Evolutionary conservation across 1,140 invertebrate genomes (phyloP).

Genomic region (Drosophila truncata): DNA sequence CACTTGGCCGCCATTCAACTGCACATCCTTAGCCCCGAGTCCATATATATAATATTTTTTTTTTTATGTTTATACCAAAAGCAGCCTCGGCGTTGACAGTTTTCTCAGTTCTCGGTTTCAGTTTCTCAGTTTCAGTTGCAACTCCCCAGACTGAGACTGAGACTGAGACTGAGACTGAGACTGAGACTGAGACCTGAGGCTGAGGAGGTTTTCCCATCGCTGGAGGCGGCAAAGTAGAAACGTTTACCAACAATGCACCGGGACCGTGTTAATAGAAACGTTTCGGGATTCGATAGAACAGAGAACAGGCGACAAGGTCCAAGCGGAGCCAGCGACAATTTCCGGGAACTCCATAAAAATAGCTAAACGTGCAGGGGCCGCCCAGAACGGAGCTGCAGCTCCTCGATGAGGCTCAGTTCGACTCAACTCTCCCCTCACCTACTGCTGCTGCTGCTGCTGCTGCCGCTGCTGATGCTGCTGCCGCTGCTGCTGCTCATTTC

Average conservation of each 20-base stretch:
- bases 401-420: neutral
- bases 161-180: neutral
- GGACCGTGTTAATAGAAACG: conserved; percentile 76
- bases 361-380: conserved; percentile 78
- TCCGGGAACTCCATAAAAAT: conserved; percentile 80
- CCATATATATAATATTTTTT: conserved; percentile 9
- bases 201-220: conserved; percentile 36
- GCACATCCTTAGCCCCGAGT: conserved; percentile 26
- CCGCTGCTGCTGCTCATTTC: conserved; percentile 45
- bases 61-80: too few relatives aligned
- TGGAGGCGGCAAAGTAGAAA: conserved; percentile 44
- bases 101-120: conserved; percentile 7
- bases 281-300: conserved; percentile 44
- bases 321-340: conserved; percentile 60
- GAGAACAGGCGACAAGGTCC: conserved; percentile 6
- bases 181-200: neutral
- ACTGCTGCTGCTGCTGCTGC: too few relatives aligned
- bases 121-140: neutral
- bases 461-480: too few relatives aligned
- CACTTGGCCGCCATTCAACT: conserved; percentile 21
- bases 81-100: conserved; percentile 40
- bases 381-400: conserved; percentile 54
- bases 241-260: conserved; percentile 47
- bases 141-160: neutral
- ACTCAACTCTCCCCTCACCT: neutral